Conservation (phyloP, 2,888 invertebrate genomes). For the Pollenia labialis region DNA sequence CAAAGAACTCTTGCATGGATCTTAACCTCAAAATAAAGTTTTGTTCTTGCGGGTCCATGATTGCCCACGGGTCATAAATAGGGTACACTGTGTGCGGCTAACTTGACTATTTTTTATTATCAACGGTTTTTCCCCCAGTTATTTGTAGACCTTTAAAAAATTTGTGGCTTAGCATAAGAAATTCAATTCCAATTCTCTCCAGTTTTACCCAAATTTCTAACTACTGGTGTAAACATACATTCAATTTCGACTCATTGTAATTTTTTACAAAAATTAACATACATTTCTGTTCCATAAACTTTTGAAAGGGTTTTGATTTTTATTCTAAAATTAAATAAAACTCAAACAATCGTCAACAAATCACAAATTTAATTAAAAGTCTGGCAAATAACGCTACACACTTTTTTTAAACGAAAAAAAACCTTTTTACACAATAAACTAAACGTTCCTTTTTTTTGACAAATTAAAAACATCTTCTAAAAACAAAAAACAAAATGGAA, state of each 20-base stretch:
- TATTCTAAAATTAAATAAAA: background rate
- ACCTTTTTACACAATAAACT: background rate
- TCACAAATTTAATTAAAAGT: slow-evolving; percentile 66
- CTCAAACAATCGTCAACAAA: slow-evolving; percentile 41
- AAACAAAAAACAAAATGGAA: slow-evolving; percentile 18
- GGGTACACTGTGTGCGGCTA: no score
- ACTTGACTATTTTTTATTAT: no score
- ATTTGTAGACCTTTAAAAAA: no score
- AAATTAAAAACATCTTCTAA: slow-evolving; percentile 42
- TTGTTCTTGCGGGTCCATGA: no score
- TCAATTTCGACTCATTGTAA: slow-evolving; percentile 1
- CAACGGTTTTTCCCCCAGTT: no score
- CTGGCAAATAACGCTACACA: background rate
- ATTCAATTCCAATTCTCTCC: no score
- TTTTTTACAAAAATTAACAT: slow-evolving; percentile 25
- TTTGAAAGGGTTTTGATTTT: slow-evolving; percentile 16
- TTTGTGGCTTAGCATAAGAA: no score
- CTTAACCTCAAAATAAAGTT: no score
- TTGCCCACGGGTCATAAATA: no score
- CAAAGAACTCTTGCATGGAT: no score
- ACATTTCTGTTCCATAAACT: slow-evolving; percentile 30
- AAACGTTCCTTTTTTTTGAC: slow-evolving; percentile 38
- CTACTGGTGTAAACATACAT: background rate
- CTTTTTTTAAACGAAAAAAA: background rate
- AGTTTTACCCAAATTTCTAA: background rate